Base-by-base conservation (phyloP, 2,888 invertebrate genomes). In the Agrochola macilenta region DNA sequence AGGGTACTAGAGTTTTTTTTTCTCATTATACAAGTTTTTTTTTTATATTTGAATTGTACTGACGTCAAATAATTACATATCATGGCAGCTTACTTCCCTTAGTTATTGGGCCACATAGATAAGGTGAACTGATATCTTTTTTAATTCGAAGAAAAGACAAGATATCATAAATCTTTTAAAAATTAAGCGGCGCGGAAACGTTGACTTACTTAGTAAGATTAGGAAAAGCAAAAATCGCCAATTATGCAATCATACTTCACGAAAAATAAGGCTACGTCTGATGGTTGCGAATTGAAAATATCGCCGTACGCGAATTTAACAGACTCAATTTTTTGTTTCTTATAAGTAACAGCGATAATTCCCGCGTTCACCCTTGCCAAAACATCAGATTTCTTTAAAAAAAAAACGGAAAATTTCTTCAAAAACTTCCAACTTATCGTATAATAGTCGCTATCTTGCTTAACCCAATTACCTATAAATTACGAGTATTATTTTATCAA, bases 381-480 rank as follows among this genome's bases (percentile, higher is more conserved):
- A 75, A 30, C 30, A 5, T 20, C 12, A 20, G 20, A 39, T 46
- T 23, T 1, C 17, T 57, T 68, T 30, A n/a, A 35, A 14, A n/a
- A 81, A 57, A 73, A 61, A 49, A 30, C 14, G 0, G 20, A 43
- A 49, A 61, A 49, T 54, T 70, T 68, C 65, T 69, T 69, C 5
- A 69, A 86, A 64, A 76, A 52, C n/a, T 5, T 39, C 23, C 46
- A 63, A 73, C 7, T 77, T 84, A 89, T 89, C 88, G 52, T 74
- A 65, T 78, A 70, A 73, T 68, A 73, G 61, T 43, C 52, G 58
- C 87, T 92, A 92, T 92, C 91, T 88, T 78, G 68, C 78, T 89
- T 94, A 95, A 94, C 95, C 95, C 91, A 94, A 93, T 95, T 94
- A 94, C 93, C 90, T 93, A 91, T 91, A 93, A 94, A 93, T 94